Evolutionary conservation across 1,140 invertebrate genomes (phyloP).

Genomic region (Chelonus insularis): DNA sequence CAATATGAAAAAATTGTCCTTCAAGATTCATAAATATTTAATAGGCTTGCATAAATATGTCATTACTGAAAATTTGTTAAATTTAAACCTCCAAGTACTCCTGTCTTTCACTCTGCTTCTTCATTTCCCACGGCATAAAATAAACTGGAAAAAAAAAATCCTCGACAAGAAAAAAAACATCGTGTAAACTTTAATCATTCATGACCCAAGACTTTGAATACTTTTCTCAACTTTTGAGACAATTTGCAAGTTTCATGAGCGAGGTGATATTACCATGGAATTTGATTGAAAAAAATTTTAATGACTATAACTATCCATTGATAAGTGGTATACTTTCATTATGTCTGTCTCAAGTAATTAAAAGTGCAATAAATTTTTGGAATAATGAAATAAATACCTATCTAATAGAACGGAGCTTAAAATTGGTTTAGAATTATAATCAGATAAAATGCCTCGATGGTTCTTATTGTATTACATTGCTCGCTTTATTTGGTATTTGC

Average conservation of each 20-base stretch:
- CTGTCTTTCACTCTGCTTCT: background rate
- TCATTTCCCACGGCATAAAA: background rate
- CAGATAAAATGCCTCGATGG: constrained; percentile 50
- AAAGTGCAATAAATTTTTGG: constrained; percentile 40
- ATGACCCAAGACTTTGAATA: constrained; percentile 11
- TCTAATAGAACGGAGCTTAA: background rate
- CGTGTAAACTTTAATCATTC: constrained; percentile 25
- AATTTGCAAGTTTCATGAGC: constrained; percentile 21
- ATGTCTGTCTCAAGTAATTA: no score
- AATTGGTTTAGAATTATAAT: background rate
- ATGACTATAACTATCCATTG: constrained; percentile 16
- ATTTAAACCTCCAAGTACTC: background rate
- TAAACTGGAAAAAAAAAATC: background rate
- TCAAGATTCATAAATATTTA: constrained; percentile 48
- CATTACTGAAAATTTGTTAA: constrained; percentile 33
- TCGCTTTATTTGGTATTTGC: constrained; percentile 54
- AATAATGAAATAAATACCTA: no score
- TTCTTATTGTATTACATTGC: constrained; percentile 45
- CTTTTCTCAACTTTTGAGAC: constrained; percentile 15
- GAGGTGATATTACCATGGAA: background rate
- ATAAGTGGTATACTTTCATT: constrained; percentile 12
- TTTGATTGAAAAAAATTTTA: constrained; percentile 14
- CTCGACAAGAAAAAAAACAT: constrained; percentile 4
- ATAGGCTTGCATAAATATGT: constrained; percentile 39
- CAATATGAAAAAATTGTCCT: constrained; percentile 26